Evolutionary conservation across 2,888 invertebrate species (phyloP), one percentile per base, ranked within the genome.

Genomic region (Sinohyriopsis cumingii): DNA sequence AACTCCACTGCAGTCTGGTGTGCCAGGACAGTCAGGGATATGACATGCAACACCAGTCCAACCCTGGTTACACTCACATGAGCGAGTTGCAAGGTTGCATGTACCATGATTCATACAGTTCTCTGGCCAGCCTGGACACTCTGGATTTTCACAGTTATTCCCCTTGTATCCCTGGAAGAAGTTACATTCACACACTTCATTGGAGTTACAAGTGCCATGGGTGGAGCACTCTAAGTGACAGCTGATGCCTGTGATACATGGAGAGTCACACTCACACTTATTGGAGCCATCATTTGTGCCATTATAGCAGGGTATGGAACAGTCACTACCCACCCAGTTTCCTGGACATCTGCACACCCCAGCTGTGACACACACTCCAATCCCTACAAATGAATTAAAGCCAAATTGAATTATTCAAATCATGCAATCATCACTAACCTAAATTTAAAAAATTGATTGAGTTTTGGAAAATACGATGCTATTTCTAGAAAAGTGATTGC

Each of bases 71-170:
- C 85, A 85, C 22, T 76, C 73, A 71, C 85, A 85, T 9, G 67
- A 63, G 25, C 70, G 75, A 56, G 70, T 68, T 54, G 76, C 76
- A 28, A 80, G 76, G 75, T 85, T 83, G 74, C 85, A 85, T 55
- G 77, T 77, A 15, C 85, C 85, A 64, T 83, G 84, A 45, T 75
- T 80, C 59, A 73, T 77, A 67, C 85, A 85, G 66, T 77, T 73
- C 53, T 72, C 59, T 15, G 85, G 85, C 83, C 84, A 84, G 12
- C 85, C 85, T 15, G 84, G 83, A 67, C 85, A 85, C 5, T 79
- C 78, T 18, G 70, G 77, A n/a, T 69, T 25, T 18, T 80, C 71
- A 74, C 85, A 85, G 54, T 68, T 71, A 4, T 67, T 75, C 3
- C 85, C 84, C 55, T 80, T 81, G 68, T 68, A 84, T 55, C 81